Base-by-base conservation (phyloP, 2,113 vertebrate species). In the Maccullochella peelii region DNA sequence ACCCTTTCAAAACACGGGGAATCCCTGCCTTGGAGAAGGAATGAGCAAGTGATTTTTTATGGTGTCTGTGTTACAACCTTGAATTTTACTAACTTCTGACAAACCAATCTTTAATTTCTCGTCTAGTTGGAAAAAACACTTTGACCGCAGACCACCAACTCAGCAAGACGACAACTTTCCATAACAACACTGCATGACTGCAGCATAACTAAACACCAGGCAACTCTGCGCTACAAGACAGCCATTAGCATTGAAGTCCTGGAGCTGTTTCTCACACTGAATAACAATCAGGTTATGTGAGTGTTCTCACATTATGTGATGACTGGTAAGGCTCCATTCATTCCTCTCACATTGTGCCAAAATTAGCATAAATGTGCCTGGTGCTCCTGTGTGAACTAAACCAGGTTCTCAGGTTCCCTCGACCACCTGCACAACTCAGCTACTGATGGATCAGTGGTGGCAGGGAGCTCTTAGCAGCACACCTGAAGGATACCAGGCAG, bases 381-480 rank as follows among this genome's bases (percentile, higher is more conserved):
- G 77, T 92, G 86, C 72, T 90, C 82, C 86, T 85, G 87, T 91
- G 86, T 91, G 88, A 92, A 91, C 44, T 30, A 78, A 89, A 82
- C 38, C 88, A 87, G 80, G 65, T 52, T 87, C 86, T 88, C 66
- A 14, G 55, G 65, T 91, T 89, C 69, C 91, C 54, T 33, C 36
- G 82, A 76, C 79, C 89, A 92, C 87, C 90, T 91, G 88, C 75
- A 85, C 14, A 65, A 76, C 38, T 50, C 66, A 40, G 77, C 84
- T 78, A 63, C 80, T 93, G 93, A 93, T 86, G 90, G 87, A 95
- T 93, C 66, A 69, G 86, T 50, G 55, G 85, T 91, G 91, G 88
- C 90, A 88, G 90, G 79, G 74, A 75, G 65, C 80, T 87, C 62
- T 85, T 68, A 62, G 84, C 85, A 83, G 61, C 73, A 77, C 85